These are phyloP conservation scores for Onychomys leucogaster DNA, from an alignment of 2,797 vertebrate genomes.

Conservation along the genomic window DNA sequence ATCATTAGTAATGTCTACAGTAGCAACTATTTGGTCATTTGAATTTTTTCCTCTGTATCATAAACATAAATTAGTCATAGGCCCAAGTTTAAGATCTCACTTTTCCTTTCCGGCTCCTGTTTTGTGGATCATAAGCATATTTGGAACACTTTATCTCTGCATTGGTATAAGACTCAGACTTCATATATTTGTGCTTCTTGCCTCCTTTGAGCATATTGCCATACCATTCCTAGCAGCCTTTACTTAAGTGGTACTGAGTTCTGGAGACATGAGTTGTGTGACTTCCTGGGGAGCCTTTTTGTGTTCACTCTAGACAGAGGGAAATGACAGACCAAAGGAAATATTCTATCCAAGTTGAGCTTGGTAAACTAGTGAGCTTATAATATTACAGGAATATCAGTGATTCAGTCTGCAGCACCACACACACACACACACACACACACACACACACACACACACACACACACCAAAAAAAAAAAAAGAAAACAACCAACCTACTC, in stretches of 20 bases:
- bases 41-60: not conserved
- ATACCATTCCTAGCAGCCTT: not conserved
- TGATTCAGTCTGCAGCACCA: not conserved
- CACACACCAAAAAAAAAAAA: not conserved
- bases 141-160: not conserved
- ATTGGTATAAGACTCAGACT: not conserved
- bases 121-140: not conserved
- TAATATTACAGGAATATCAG: not conserved
- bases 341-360: not conserved
- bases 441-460: no score
- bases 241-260: not conserved
- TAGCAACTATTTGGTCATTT: slow-evolving; percentile 45
- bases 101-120: not conserved
- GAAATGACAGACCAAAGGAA: not conserved
- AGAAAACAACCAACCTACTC: not conserved
- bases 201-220: not conserved
- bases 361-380: not conserved
- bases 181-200: not conserved
- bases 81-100: slow-evolving; percentile 12
- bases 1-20: slow-evolving; percentile 22
- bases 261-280: not conserved
- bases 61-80: not conserved
- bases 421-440: no score
- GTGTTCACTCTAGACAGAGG: not conserved
- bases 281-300: not conserved